Percentiles rank a stretch among this genome's conserved stretches.
Evolutionary conservation across 2,113 vertebrate species (phyloP).

Genomic region (Taurulus bubalis): DNA sequence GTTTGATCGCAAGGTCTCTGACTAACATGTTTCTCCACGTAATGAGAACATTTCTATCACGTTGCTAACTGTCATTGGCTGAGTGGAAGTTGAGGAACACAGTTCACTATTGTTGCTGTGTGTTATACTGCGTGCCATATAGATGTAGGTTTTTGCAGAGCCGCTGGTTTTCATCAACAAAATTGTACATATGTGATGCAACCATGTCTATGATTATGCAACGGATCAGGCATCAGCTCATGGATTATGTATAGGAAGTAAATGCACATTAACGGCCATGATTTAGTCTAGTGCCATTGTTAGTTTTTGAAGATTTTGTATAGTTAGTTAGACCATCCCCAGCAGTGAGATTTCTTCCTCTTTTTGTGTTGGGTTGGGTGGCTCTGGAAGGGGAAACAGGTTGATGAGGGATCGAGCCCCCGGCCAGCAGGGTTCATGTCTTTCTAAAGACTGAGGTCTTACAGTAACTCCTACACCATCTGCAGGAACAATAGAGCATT

Average conservation of each 20-base stretch:
- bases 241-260: constrained; percentile 55
- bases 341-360: constrained; percentile 6
- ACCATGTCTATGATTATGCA: constrained; percentile 51
- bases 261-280: constrained; percentile 35
- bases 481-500: constrained; percentile 60
- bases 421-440: constrained; percentile 40
- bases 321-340: constrained; percentile 25
- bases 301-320: constrained; percentile 14
- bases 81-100: constrained; percentile 11
- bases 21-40: constrained; percentile 1
- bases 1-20: background rate
- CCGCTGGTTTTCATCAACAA: constrained; percentile 65
- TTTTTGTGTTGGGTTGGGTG: background rate
- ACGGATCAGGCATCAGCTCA: constrained; percentile 5
- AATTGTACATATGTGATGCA: constrained; percentile 52
- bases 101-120: constrained; percentile 35
- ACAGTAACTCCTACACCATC: constrained; percentile 53
- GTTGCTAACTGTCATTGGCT: constrained; percentile 14
- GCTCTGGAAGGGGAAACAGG: constrained; percentile 8
- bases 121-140: constrained; percentile 38
- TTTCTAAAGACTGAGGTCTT: constrained; percentile 45
- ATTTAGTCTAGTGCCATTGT: constrained; percentile 36
- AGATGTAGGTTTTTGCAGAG: constrained; percentile 60
- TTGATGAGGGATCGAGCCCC: constrained; percentile 27
- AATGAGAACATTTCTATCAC: constrained; percentile 15